Evolutionary conservation across 2,797 vertebrate species (phyloP).

Genomic region (Buceros bicornis): DNA sequence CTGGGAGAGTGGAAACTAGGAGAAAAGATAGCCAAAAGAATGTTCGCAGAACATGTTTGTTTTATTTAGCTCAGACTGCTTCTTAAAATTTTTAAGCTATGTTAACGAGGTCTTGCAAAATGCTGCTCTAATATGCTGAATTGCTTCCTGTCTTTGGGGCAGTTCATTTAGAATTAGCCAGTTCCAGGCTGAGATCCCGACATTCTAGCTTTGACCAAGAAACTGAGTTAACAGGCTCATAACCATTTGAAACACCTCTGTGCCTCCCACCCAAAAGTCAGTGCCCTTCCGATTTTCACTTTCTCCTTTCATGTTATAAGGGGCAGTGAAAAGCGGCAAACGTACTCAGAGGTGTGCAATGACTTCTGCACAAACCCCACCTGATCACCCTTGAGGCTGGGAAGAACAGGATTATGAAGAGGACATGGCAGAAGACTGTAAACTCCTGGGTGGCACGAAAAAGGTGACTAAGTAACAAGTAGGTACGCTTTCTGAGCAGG

Average conservation of each 20-base stretch:
- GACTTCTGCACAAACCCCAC: not conserved
- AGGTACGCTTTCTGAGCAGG: not conserved
- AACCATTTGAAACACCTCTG: not conserved
- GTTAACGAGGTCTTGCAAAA: slow-evolving; percentile 53
- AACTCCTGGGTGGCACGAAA: not conserved
- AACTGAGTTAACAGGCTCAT: not conserved
- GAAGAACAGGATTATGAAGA: not conserved
- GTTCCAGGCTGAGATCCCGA: not conserved
- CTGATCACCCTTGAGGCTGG: not conserved
- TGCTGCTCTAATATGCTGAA: not conserved
- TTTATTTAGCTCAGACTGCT: slow-evolving; percentile 35
- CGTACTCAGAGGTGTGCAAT: not conserved
- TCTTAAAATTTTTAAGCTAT: not conserved
- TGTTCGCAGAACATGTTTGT: slow-evolving; percentile 28
- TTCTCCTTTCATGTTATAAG: not conserved
- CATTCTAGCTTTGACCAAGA: not conserved
- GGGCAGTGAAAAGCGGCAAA: not conserved
- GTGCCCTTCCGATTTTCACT: rapidly evolving
- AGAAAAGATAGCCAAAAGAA: slow-evolving; percentile 53
- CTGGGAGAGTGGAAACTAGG: slow-evolving; percentile 28
- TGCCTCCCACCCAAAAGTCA: rapidly evolving
- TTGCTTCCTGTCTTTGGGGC: slow-evolving; percentile 16
- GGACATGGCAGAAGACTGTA: not conserved
- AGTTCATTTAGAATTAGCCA: not conserved
- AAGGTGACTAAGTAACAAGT: not conserved